A percentile compares a stretch with the other conserved stretches of the same genome.
These are phyloP conservation scores for Calephelis nemesis DNA, from an alignment of 1,140 invertebrate species.

Conservation along the genomic window DNA sequence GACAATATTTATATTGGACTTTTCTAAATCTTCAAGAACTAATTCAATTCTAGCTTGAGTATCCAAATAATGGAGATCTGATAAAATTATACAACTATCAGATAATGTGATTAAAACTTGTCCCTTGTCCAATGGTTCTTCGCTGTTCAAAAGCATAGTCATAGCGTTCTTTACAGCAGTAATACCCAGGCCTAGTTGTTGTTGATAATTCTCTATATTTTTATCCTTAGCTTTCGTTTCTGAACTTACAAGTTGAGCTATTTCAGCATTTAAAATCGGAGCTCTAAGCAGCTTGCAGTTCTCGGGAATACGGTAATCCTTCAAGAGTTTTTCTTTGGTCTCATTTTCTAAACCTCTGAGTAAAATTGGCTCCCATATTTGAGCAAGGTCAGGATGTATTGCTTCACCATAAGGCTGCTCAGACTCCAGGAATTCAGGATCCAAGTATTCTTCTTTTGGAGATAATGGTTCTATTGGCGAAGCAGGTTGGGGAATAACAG, in stretches of 20 bases:
- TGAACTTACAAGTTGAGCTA: background rate
- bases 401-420: background rate
- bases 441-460: too few species aligned
- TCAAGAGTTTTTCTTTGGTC: background rate
- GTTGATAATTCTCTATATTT: background rate
- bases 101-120: background rate
- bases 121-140: background rate
- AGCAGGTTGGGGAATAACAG: too few species aligned
- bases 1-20: too few species aligned
- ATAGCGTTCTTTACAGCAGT: constrained; percentile 3
- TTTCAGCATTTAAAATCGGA: constrained; percentile 1
- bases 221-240: background rate
- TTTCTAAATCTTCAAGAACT: too few species aligned
- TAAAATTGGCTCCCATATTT: background rate
- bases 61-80: constrained; percentile 1
- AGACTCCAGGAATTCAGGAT: too few species aligned
- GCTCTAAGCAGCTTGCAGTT: constrained; percentile 11
- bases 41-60: background rate
- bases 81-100: background rate
- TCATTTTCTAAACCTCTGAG: background rate
- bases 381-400: background rate
- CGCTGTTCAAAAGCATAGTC: background rate
- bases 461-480: too few species aligned
- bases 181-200: background rate
- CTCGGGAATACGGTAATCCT: constrained; percentile 1